phyloP scores from a whole-genome alignment of 2,797 vertebrate species.

The Salarias fasciatus region DNA sequence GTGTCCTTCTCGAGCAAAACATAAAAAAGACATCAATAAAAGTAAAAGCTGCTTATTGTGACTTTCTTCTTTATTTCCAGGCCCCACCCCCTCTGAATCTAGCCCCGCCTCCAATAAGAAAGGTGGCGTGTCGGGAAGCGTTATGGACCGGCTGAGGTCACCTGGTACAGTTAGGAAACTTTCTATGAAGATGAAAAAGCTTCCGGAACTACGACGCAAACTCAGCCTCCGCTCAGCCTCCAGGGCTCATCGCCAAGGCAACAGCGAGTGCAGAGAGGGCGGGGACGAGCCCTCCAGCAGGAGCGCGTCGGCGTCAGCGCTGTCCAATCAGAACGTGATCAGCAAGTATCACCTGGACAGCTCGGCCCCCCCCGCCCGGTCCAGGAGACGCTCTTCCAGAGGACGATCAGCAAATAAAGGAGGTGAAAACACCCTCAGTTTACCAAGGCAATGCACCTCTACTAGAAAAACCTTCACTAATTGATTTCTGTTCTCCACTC shows the following conservation, averaged over 20 bases:
- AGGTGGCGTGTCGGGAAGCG: slow-evolving; percentile 56
- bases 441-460: no score
- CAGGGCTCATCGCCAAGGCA: slow-evolving; percentile 65
- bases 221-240: slow-evolving; percentile 86
- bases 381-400: no score
- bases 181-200: slow-evolving; percentile 91
- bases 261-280: slow-evolving; percentile 19
- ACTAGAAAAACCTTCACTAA: no score
- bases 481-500: background rate
- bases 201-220: slow-evolving; percentile 88
- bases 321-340: slow-evolving; percentile 85
- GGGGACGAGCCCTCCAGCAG: slow-evolving; percentile 50
- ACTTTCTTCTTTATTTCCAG: no score
- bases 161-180: slow-evolving; percentile 87
- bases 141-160: slow-evolving; percentile 84
- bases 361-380: slow-evolving; percentile 75
- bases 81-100: slow-evolving; percentile 12
- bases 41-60: no score
- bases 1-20: no score
- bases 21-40: no score
- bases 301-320: slow-evolving; percentile 29
- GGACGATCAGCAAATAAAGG: slow-evolving; percentile 59
- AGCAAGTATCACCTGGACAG: slow-evolving; percentile 91
- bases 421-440: slow-evolving; percentile 49
- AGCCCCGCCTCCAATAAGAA: slow-evolving; percentile 69